Evolutionary conservation across 1,140 invertebrate genomes (phyloP).

Genomic region (Wiebesia pumilae): DNA sequence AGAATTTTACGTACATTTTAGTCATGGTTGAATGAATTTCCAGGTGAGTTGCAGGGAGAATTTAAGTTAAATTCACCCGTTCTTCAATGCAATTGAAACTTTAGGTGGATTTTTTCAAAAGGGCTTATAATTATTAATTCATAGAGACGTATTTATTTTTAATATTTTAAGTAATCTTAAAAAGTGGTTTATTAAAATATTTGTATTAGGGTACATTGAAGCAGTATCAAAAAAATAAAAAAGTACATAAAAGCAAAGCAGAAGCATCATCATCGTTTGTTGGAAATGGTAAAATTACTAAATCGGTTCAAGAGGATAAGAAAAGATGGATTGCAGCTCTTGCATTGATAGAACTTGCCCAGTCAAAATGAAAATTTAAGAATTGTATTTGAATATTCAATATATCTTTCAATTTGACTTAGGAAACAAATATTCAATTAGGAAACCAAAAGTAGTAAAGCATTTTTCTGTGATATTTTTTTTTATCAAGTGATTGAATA

Average conservation of each 20-base stretch:
- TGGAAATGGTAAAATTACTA: constrained; percentile 27
- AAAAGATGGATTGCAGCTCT: constrained; percentile 50
- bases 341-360: constrained; percentile 47
- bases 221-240: constrained; percentile 45
- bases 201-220: constrained; percentile 37
- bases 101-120: constrained; percentile 6
- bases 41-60: not conserved
- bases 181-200: constrained; percentile 18
- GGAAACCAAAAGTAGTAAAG: constrained; percentile 20
- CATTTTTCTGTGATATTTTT: constrained; percentile 35
- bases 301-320: constrained; percentile 40
- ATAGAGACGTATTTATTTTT: not conserved
- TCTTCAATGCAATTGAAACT: not conserved
- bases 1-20: not conserved
- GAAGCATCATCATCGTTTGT: not conserved
- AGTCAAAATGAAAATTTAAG: constrained; percentile 26
- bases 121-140: not conserved
- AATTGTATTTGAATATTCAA: constrained; percentile 9
- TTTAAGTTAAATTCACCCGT: not conserved
- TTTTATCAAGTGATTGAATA: not conserved
- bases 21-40: not conserved
- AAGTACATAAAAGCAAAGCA: constrained; percentile 33
- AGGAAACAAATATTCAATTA: constrained; percentile 24
- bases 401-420: constrained; percentile 11
- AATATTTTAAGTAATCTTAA: not conserved